Percentiles rank a stretch among this genome's conserved stretches.
These are phyloP conservation scores for Notarius quadriscutis DNA, from an alignment of 2,113 vertebrate genomes.

Conservation along the genomic window DNA sequence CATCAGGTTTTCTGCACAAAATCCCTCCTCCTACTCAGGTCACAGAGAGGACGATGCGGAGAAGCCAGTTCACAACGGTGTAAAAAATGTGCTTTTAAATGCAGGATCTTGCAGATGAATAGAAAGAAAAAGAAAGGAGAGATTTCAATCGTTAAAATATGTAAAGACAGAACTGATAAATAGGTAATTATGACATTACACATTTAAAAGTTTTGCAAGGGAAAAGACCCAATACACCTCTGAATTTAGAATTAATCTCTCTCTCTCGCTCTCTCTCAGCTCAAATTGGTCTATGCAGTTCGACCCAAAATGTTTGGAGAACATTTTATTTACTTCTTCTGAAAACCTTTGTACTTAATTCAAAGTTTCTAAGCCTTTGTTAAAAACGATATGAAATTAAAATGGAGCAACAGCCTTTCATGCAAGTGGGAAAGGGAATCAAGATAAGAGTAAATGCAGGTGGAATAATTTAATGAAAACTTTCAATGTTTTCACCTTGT, in stretches of 20 bases:
- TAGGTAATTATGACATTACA: neutral
- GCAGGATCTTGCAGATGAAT: conserved; percentile 8
- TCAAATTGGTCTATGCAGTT: neutral
- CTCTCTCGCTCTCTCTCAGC: neutral
- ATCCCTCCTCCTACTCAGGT: conserved; percentile 39
- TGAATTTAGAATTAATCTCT: neutral
- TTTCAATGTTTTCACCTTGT: neutral
- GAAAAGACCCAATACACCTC: neutral
- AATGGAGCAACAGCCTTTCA: neutral
- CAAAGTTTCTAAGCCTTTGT: neutral
- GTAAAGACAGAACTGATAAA: conserved; percentile 18
- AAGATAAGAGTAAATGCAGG: conserved; percentile 1
- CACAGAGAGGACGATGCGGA: neutral
- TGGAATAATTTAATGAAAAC: neutral
- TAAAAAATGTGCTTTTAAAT: neutral
- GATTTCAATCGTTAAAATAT: neutral
- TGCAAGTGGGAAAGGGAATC: neutral
- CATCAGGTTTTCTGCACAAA: conserved; percentile 30
- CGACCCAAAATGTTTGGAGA: neutral
- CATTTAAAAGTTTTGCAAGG: conserved; percentile 1
- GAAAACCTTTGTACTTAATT: neutral
- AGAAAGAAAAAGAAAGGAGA: neutral
- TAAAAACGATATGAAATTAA: neutral
- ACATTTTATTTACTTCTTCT: neutral
- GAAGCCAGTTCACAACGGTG: conserved; percentile 26